phyloP scores from a whole-genome alignment of 2,888 invertebrate species.

The Eueremaeus valkanovi region DNA sequence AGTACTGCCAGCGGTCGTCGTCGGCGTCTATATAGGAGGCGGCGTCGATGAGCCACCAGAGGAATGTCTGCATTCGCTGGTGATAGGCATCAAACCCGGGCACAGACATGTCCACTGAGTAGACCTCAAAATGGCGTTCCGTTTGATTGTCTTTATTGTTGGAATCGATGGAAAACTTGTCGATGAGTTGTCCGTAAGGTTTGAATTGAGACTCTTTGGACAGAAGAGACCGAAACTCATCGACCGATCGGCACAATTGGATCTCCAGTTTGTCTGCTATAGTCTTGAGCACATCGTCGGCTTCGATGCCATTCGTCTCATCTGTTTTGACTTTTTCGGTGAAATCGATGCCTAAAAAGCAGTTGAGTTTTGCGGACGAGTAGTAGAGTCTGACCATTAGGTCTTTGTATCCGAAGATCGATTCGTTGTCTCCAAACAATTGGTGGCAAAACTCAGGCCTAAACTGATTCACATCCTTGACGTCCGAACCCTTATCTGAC shows the following conservation, averaged over 20 bases:
- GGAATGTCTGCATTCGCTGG: slow-evolving; percentile 78
- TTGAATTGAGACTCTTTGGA: slow-evolving; percentile 66
- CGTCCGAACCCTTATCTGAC: not conserved
- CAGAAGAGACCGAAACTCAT: slow-evolving; percentile 66
- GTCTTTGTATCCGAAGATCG: slow-evolving; percentile 88
- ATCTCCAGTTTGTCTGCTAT: slow-evolving; percentile 64
- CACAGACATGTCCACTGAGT: slow-evolving; percentile 64
- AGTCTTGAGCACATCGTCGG: slow-evolving; percentile 70
- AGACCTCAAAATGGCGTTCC: slow-evolving; percentile 66
- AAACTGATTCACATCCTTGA: slow-evolving; percentile 60
- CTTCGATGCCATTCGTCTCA: slow-evolving; percentile 55
- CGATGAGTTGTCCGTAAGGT: slow-evolving; percentile 68
- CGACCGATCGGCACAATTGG: slow-evolving; percentile 66
- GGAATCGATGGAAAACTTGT: slow-evolving; percentile 56
- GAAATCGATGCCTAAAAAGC: slow-evolving; percentile 73
- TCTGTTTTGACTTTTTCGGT: slow-evolving; percentile 61
- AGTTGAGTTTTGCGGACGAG: slow-evolving; percentile 72
- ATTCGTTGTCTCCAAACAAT: slow-evolving; percentile 85
- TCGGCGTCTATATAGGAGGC: slow-evolving; percentile 88
- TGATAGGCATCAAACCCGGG: slow-evolving; percentile 75
- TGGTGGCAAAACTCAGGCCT: slow-evolving; percentile 87
- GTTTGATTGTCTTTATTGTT: slow-evolving; percentile 1
- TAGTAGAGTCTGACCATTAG: slow-evolving; percentile 73
- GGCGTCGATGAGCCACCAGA: slow-evolving; percentile 94
- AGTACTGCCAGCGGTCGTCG: slow-evolving; percentile 87